These are phyloP conservation scores for Torymus texanus DNA, from an alignment of 2,888 invertebrate genomes.

Conservation along the genomic window DNA sequence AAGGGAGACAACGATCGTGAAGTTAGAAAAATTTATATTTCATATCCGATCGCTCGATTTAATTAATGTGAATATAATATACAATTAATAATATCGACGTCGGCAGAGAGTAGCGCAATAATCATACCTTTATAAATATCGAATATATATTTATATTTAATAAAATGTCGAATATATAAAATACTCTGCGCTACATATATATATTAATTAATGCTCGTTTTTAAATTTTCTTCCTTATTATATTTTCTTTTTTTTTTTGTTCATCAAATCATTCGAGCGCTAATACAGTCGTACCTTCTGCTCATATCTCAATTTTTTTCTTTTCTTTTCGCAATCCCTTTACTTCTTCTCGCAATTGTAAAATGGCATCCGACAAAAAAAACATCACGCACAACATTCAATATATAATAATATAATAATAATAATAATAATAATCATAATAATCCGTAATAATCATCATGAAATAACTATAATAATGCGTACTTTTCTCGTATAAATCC, in stretches of 20 bases:
- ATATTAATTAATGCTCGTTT: constrained; percentile 61
- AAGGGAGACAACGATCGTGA: too few relatives aligned
- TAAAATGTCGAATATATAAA: constrained; percentile 66
- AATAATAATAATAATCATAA: constrained; percentile 62
- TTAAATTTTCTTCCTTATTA: constrained; percentile 26
- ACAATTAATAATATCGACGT: constrained; percentile 60
- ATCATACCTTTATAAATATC: constrained; percentile 63
- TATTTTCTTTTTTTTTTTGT: constrained; percentile 38
- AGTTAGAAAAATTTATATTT: constrained; percentile 11
- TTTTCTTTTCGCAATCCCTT: constrained; percentile 58
- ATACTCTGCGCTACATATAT: constrained; percentile 66
- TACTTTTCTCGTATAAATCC: constrained; percentile 59
- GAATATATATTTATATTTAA: constrained; percentile 55
- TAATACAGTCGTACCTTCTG: constrained; percentile 12
- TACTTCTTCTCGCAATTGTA: constrained; percentile 60
- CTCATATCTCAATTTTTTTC: constrained; percentile 12
- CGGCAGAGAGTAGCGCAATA: constrained; percentile 55
- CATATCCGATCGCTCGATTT: constrained; percentile 14
- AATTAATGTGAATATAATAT: constrained; percentile 49
- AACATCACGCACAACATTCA: constrained; percentile 73
- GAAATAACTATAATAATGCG: constrained; percentile 66
- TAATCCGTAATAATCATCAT: constrained; percentile 58
- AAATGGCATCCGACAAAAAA: constrained; percentile 63
- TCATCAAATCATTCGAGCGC: constrained; percentile 3
- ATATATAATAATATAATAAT: constrained; percentile 68